Evolutionary conservation across 2,797 vertebrate species (phyloP), one percentile per base, ranked within the genome.

Genomic region (Ambastaia sidthimunki): DNA sequence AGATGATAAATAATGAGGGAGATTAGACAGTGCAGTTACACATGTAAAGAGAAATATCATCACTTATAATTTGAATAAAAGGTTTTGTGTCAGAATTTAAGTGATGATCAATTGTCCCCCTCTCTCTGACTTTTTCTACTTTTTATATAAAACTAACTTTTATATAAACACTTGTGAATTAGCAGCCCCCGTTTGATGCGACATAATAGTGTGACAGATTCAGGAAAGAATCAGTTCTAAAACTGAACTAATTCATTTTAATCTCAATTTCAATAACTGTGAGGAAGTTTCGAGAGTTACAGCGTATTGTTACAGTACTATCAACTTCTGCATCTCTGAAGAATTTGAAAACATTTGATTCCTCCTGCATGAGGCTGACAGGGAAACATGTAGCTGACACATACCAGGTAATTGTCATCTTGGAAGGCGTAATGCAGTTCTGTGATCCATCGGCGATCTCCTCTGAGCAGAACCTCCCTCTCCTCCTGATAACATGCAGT

Each of bases 351-450:
- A 7, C 50, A n/a, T 52, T n/a, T 7, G 2, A 19, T 54, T 54
- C 7, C 34, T 37, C 4, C 34, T 37, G 34, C 7, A 37, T 37
- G 7, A 7, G 7, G 34, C 9, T n/a, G n/a, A 7, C n/a, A 9
- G 18, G 19, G n/a, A 10, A 54, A n/a, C 52, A n/a, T 2, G 2
- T 1, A 19, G 4, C 34, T n/a, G 12, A 65, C 59, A 66, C 89
- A 82, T 90, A 96, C 96, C 90, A 97, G 90, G 83, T 95, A 95
- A 88, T 96, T 94, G 82, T 95, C 92, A 16, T 96, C 96, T 85
- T 96, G 96, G 81, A 97, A 97, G 80, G 96, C 94, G n/a, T 95
- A 96, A 85, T 96, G 95, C 82, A 97, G 85, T 86, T 94, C 91
- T 0, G 96, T 96, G 86, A 97, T 96, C 96, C 96, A 97, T 52